Evolutionary conservation across 2,797 vertebrate genomes (phyloP), one percentile per base, ranked within the genome.

Genomic region (Petrocephalus sullivani): DNA sequence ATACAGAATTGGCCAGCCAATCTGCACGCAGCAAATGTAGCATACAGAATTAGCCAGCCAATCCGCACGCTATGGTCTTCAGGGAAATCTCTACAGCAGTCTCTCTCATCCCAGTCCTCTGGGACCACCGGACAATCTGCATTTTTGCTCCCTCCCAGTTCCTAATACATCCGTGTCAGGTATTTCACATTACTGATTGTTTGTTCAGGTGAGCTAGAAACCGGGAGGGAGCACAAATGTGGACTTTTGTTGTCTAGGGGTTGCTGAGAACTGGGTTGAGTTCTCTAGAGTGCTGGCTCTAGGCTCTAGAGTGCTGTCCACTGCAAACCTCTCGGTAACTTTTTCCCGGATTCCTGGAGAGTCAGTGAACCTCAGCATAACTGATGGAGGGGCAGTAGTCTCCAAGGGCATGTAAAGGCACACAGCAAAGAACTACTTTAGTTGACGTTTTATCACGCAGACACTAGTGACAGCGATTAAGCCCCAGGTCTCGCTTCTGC

Each of bases 311-410:
- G 10, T 92, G 92, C 92, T 92, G 90, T 92, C 88, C 61, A 89
- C 87, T 49, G n/a, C 92, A 93, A 90, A 92, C 89, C 91, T 91
- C 91, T 87, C 61, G 90, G 89, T 89, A 86, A 87, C 90, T 88
- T 78, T 89, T 90, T 81, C 19, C 87, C n/a, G 87, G 88, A 89
- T 89, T 90, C 91, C 91, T 92, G 92, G 92, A 90, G 91, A 91
- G 91, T 90, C 83, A 89, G 91, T 91, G 91, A 93, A 93, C 54
- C 89, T 89, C 85, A 89, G 81, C 89, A 61, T 87, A 41, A 58
- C 90, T 89, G 90, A 90, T 60, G 81, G 85, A 81, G 28, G 88
- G 67, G 86, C 41, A n/a, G 41, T 88, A 82, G 75, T 3, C 61
- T 60, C 88, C 60, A 67, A 12, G 0, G 61, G 19, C 23, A 71